phyloP scores from a whole-genome alignment of 2,888 invertebrate species.

The Cactoblastis cactorum region DNA sequence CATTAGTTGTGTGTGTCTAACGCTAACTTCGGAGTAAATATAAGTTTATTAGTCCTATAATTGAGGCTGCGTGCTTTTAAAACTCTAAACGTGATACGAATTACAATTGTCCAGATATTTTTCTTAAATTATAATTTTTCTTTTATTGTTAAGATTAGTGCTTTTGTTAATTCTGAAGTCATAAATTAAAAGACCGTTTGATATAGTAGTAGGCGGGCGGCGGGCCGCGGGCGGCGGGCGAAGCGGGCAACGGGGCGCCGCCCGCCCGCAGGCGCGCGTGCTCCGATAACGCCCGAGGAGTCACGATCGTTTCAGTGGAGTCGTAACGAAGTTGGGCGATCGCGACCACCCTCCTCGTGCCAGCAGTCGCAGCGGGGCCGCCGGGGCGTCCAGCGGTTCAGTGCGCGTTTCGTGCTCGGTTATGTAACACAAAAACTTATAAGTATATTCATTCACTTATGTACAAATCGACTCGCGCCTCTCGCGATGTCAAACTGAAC shows the following conservation, averaged over 20 bases:
- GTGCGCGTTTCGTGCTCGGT: constrained; percentile 62
- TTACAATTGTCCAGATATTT: too few relatives aligned
- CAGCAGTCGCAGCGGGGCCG: constrained; percentile 75
- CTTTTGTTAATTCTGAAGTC: constrained; percentile 45
- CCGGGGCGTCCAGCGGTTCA: constrained; percentile 71
- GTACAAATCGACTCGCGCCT: constrained; percentile 39
- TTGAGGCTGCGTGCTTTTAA: too few relatives aligned
- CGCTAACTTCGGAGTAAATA: too few relatives aligned
- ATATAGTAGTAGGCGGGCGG: constrained; percentile 56
- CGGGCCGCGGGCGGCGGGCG: too few relatives aligned
- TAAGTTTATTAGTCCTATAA: too few relatives aligned
- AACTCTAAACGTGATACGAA: too few relatives aligned
- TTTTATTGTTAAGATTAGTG: constrained; percentile 23
- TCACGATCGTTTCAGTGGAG: constrained; percentile 72
- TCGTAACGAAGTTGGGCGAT: constrained; percentile 75
- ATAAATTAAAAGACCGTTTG: constrained; percentile 59
- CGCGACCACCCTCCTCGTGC: constrained; percentile 71
- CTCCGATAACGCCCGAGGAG: constrained; percentile 71
- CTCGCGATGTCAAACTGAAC: constrained; percentile 1
- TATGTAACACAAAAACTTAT: constrained; percentile 77
- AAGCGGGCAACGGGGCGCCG: constrained; percentile 62
- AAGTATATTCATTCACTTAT: constrained; percentile 63
- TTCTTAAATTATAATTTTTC: background rate
- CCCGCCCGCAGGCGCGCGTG: constrained; percentile 74
- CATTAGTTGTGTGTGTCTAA: too few relatives aligned